Base-by-base conservation (phyloP, 2,888 invertebrate species). In the Uropetala carovei region DNA sequence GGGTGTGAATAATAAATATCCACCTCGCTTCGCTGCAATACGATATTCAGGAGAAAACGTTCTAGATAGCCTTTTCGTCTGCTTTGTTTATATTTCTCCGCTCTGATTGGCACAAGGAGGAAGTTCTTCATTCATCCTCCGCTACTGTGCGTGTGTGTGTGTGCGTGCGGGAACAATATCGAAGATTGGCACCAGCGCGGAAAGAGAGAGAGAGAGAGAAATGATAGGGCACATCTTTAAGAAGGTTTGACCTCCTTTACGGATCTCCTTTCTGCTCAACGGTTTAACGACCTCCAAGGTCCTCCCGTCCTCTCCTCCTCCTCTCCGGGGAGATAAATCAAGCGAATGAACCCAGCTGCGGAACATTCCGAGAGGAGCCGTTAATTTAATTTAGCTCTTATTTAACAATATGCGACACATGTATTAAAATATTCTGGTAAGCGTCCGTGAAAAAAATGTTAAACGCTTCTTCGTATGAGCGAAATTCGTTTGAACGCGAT, bases 261-360 rank as follows among this genome's bases (percentile, higher is more conserved):
- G 60, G 75, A 30, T 86, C 86, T 57, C 60, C 64, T 68, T 89
- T 68, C 89, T 89, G 64, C 64, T 13, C 60, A 64, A 68, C 89
- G 64, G 89, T 89, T 89, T 64, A 89, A 89, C 43, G 89, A 89
- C 89, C 64, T 89, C 59, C 89, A 89, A 89, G 89, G 64, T 43
- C 64, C 43, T 18, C 60, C 27, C 30, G 30, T 18, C 60, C 16
- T 43, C 30, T 4, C 64, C 64, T 16, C n/a, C 18, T 18, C 11
- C 43, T 1, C 43, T n/a, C 43, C 1, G 5, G 43, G 43, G 43
- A 43, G 75, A 13, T 27, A 27, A 75, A 75, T 75, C 75, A 75
- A 75, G 75, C 75, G 27, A 75, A 75, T 75, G 75, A 75, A 75
- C 75, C 13, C 75, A 75, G 68, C 68, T n/a, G n/a, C n/a, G 75